Evolutionary conservation across 1,140 invertebrate genomes (phyloP), one percentile per base, ranked within the genome.

Genomic region (Zaprionus lachaisei): DNA sequence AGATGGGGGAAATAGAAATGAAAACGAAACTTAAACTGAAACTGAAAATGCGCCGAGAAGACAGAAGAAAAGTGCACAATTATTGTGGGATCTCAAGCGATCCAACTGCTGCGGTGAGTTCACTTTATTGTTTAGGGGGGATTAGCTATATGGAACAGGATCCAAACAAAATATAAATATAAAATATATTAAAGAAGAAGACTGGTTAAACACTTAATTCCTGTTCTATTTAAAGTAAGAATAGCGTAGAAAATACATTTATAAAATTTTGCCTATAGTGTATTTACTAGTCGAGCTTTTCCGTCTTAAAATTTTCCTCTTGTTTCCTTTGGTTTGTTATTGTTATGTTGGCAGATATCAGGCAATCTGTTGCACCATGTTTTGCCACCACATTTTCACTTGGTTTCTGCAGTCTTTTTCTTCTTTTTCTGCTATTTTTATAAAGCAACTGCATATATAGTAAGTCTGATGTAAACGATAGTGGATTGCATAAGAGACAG

Each of bases 1-100:
- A 63, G 54, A 58, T 44, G 47, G 31, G 76, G 54, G 37, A 58
- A 75, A 71, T 69, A 49, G 57, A 79, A 79, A 79, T 67, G 75
- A 56, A 72, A 77, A 72, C 66, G 57, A 47, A 73, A 83, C 69
- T 54, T 68, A 44, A 76, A 79, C 54, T 20, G 44, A 75, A 79
- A 79, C 49, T 49, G 71, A 78, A 84, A 81, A 81, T 65, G 49
- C 63, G 62, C 41, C 61, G 49, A 63, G 44, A 81, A 62, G 72
- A 71, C 71, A 80, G 31, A 34, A 74, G 20, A 49, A 49, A 63
- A 41, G 34, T 41, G 31, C 38, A 49, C 65, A 77, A 83, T 77
- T 68, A 71, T 60, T 78, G 49, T 74, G 28, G 47, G 51, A 66
- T 12, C 51, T 31, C 64, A 55, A 28, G 26, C 20, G 41, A 51